Base-by-base conservation (phyloP, 2,888 invertebrate species). In the Cremastinae sp. region DNA sequence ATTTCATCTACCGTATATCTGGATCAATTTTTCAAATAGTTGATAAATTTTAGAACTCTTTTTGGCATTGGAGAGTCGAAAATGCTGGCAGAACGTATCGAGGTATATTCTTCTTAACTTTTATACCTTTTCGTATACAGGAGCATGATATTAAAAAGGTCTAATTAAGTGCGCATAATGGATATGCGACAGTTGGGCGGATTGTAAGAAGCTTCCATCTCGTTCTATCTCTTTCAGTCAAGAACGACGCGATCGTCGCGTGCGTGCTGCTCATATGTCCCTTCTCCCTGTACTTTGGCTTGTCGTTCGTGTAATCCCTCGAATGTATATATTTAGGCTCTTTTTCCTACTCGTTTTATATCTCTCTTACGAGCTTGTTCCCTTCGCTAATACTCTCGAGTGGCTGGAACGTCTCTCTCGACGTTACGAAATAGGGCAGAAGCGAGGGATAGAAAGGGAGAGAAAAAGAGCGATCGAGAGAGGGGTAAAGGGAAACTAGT, bases 121-220 rank as follows among this genome's bases (percentile, higher is more conserved):
- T 58, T 28, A 41, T 36, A 51, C 22, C 56, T 56, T 77, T 58
- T 77, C 68, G 38, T 61, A 59, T 62, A 43, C 61, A 72, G n/a
- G 58, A 78, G 79, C 53, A 75, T 76, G 81, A 82, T 84, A 82
- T 80, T 5, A 78, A 78, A 78, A 78, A 84, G 81, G 84, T 84
- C 86, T 88, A 88, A 88, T 88, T 87, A 87, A 86, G 85, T 85
- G 81, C 81, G 83, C 84, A 85, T 86, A 86, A 88, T 87, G 82
- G 85, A 85, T 80, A 66, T 51, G 79, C 84, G 84, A 86, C 87
- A 87, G 87, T 87, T 86, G 87, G 84, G 82, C 84, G 80, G 77
- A 84, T 83, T 85, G 85, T 84, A 14, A 78, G 61, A 45, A 28
- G 14, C 28, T 49, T 61, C 47, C 14, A 16, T 59, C 62, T 45